Evolutionary conservation across 2,797 vertebrate species (phyloP), one percentile per base, ranked within the genome.

Genomic region (Acipenser oxyrinchus): DNA sequence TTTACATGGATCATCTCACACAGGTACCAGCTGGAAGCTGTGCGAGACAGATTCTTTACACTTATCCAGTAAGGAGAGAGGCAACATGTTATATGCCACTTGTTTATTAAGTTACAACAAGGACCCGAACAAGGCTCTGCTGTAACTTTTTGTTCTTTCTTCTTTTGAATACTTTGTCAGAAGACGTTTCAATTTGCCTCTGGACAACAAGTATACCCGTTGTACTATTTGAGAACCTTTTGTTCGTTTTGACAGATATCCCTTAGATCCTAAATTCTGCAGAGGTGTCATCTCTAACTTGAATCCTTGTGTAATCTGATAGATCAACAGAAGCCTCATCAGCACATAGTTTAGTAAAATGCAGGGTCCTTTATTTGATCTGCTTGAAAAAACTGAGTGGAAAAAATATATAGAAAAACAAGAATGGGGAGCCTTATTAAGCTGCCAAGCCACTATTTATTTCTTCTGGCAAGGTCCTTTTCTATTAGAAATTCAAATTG

Each of bases 401-500:
- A 58, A 13, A 10, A 9, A 8, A 37, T 37, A 37, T 37, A 37
- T 37, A 37, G 2, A 49, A 6, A 9, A 13, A 23, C 13, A 50
- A 64, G 63, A 51, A 57, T 48, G 37, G 37, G 49, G 50, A 23
- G 12, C 4, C 37, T 49, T 23, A 8, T n/a, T 53, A 10, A 49
- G 37, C 48, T 55, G 37, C 48, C 52, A 58, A 51, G 52, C 37
- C 48, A 49, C 8, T 23, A n/a, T 51, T 51, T 6, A 1, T 64
- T 64, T 51, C 62, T 59, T 12, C 49, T 59, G 48, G 48, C 67
- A 52, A 23, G 50, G 9, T 8, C 13, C 50, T 10, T 57, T 58
- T 68, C 53, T 64, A 53, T 58, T 68, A 49, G 61, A 63, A 50
- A 63, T 58, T 57, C 51, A 37, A 58, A 68, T 51, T 13, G 6